Conservation (phyloP, 2,113 vertebrate genomes). For the Hippolais icterina region DNA sequence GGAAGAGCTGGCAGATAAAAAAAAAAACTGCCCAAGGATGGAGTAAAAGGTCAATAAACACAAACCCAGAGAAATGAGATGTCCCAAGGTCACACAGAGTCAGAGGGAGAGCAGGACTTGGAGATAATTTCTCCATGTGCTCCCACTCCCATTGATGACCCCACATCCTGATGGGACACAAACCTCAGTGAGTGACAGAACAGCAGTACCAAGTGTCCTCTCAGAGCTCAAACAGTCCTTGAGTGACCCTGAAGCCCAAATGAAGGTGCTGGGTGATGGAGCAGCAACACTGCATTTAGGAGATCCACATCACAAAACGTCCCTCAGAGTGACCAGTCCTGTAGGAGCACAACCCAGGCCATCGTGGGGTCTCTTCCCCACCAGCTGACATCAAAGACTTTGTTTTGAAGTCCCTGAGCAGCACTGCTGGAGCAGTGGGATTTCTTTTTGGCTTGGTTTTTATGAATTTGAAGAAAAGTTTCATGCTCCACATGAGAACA, state of each 20-base stretch:
- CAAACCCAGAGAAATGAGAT: not conserved
- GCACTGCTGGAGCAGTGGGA: not conserved
- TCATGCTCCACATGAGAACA: not conserved
- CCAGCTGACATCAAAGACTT: not conserved
- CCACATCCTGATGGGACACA: not conserved
- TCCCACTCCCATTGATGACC: not conserved
- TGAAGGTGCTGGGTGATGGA: not conserved
- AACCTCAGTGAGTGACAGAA: not conserved
- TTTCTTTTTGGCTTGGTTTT: not conserved
- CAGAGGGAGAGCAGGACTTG: not conserved
- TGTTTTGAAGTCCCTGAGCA: not conserved
- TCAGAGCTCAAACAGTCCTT: not conserved
- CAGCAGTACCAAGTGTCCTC: not conserved
- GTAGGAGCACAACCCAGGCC: not conserved
- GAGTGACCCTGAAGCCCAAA: not conserved
- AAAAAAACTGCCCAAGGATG: not conserved
- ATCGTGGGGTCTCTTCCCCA: not conserved
- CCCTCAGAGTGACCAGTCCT: not conserved
- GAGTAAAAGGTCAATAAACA: not conserved
- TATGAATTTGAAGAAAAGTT: not conserved
- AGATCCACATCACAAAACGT: not conserved
- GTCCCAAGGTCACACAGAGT: not conserved
- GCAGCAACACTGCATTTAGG: not conserved
- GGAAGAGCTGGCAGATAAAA: not conserved
- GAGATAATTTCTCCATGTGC: fast-evolving